phyloP scores from a whole-genome alignment of 2,888 invertebrate genomes.

The Deroplatys truncata region DNA sequence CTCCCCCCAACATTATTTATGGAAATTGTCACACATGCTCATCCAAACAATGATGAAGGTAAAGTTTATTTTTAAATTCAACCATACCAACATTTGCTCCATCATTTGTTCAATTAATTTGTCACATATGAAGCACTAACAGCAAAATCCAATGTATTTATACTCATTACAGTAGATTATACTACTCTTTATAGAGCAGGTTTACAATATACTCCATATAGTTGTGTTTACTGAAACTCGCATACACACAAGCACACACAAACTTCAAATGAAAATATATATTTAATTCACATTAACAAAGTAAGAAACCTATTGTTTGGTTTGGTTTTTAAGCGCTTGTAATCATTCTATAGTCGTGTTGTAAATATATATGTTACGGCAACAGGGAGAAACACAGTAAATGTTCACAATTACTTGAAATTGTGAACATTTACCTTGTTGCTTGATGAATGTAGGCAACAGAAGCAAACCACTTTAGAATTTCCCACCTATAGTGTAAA shows the following conservation, averaged over 20 bases:
- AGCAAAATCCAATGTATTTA: background rate
- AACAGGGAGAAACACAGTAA: too few species aligned
- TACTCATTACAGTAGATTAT: background rate
- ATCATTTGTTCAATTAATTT: background rate
- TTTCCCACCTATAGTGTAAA: too few species aligned
- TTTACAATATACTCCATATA: background rate
- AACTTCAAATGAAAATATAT: background rate
- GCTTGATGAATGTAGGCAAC: too few species aligned
- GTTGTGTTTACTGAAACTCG: background rate
- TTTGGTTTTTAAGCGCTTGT: background rate
- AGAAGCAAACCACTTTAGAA: too few species aligned
- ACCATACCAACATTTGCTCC: background rate
- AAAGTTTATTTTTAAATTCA: background rate
- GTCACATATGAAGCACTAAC: background rate
- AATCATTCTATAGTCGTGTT: background rate
- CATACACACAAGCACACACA: background rate
- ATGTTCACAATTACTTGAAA: too few species aligned
- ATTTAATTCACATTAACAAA: background rate
- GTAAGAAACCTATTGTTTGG: too few species aligned
- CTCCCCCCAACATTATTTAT: background rate
- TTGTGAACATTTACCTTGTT: too few species aligned
- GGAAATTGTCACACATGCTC: background rate
- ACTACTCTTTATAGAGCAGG: too few species aligned
- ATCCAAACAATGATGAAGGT: background rate
- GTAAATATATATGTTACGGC: too few species aligned